These are phyloP conservation scores for Tipula vernalis DNA, from an alignment of 2,888 invertebrate genomes.

Conservation along the genomic window DNA sequence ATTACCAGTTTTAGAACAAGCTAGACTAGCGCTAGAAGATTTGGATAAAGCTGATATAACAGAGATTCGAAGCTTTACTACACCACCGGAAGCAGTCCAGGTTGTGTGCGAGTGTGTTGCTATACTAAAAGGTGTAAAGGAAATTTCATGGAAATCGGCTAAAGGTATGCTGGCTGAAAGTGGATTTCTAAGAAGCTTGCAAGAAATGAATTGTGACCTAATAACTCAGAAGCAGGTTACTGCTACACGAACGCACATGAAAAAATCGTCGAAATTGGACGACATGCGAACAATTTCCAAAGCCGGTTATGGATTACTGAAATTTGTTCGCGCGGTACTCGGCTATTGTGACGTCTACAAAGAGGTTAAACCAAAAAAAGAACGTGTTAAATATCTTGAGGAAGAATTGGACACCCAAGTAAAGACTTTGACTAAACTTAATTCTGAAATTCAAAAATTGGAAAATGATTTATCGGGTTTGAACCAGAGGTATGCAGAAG, in stretches of 20 bases:
- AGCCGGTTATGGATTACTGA: conserved; percentile 74
- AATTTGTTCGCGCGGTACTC: conserved; percentile 75
- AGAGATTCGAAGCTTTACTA: conserved; percentile 83
- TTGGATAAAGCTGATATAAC: conserved; percentile 84
- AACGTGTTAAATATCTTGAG: conserved; percentile 66
- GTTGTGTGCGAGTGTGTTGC: conserved; percentile 79
- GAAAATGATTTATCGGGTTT: conserved; percentile 56
- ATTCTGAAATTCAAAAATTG: conserved; percentile 56
- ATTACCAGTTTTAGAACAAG: conserved; percentile 71
- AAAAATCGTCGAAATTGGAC: conserved; percentile 54
- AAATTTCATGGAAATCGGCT: conserved; percentile 82
- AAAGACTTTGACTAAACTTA: conserved; percentile 55
- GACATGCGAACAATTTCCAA: conserved; percentile 76
- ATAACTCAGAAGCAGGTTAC: conserved; percentile 60
- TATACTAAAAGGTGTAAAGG: conserved; percentile 69
- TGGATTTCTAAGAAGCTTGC: conserved; percentile 62
- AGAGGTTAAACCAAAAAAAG: conserved; percentile 76
- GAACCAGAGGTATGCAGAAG: conserved; percentile 62
- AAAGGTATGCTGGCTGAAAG: conserved; percentile 89
- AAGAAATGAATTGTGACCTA: conserved; percentile 75
- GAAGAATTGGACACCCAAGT: conserved; percentile 50
- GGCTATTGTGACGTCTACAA: conserved; percentile 80
- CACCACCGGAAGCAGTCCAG: conserved; percentile 83
- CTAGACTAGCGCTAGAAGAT: conserved; percentile 64
- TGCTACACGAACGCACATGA: conserved; percentile 59